Conservation (phyloP, 2,888 invertebrate species). For the Polymixis lichenea region DNA sequence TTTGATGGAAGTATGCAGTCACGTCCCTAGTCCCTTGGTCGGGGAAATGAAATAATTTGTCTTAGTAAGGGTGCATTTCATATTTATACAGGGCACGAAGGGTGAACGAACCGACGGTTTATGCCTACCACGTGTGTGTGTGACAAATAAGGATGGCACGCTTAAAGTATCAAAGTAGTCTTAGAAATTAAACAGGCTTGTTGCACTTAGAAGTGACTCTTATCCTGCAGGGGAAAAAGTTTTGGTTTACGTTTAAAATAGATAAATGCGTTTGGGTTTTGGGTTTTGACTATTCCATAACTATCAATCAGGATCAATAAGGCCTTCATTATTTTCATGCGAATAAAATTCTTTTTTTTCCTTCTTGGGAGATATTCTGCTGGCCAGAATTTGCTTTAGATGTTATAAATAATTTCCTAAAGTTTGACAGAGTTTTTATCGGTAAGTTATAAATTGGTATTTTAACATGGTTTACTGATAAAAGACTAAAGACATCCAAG, state of each 20-base stretch:
- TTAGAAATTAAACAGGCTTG: conserved; percentile 42
- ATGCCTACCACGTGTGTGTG: conserved; percentile 72
- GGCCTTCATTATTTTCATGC: neutral
- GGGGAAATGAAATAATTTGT: conserved; percentile 91
- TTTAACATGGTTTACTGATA: too few relatives aligned
- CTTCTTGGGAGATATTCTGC: neutral
- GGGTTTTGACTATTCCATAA: neutral
- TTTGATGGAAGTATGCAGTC: conserved; percentile 84
- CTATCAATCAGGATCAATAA: neutral
- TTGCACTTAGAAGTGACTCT: conserved; percentile 23
- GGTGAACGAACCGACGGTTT: conserved; percentile 82
- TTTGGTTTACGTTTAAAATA: neutral
- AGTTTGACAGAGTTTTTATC: neutral
- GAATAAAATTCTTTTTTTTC: neutral
- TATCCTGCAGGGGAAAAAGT: conserved; percentile 1
- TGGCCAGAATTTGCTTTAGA: neutral
- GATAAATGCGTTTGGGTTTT: neutral
- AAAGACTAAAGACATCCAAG: neutral
- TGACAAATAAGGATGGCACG: conserved; percentile 59
- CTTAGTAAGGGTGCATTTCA: conserved; percentile 89
- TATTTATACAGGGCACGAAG: conserved; percentile 80
- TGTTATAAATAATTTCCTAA: neutral
- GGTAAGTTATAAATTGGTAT: too few relatives aligned
- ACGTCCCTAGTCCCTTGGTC: conserved; percentile 85
- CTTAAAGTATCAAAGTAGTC: conserved; percentile 53